Evolutionary conservation across 2,888 invertebrate genomes (phyloP).

Genomic region (Drosophila nigritarsus): DNA sequence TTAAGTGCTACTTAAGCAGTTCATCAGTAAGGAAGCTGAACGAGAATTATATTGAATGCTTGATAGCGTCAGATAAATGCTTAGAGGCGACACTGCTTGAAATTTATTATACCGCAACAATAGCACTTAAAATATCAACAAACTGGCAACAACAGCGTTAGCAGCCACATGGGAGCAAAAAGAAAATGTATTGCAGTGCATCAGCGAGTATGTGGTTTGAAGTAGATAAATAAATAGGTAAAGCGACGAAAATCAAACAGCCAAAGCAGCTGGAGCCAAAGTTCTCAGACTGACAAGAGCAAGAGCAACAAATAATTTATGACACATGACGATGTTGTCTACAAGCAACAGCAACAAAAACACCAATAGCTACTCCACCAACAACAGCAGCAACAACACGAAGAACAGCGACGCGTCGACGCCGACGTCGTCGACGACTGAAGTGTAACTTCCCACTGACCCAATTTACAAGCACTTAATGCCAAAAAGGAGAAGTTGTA

Average conservation of each 20-base stretch:
- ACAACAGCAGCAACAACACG: conserved; percentile 15
- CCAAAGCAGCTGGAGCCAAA: conserved; percentile 42
- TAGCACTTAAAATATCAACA: conserved; percentile 29
- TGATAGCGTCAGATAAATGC: conserved; percentile 17
- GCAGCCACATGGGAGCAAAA: conserved; percentile 16
- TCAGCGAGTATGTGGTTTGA: conserved; percentile 36
- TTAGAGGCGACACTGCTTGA: conserved; percentile 24
- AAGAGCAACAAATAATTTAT: conserved; percentile 71
- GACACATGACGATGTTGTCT: conserved; percentile 68
- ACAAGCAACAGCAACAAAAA: conserved; percentile 29
- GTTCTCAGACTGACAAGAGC: conserved; percentile 62
- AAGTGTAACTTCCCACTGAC: conserved; percentile 83
- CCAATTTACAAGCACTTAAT: conserved; percentile 83
- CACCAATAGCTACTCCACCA: conserved; percentile 34
- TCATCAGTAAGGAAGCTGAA: conserved; percentile 16
- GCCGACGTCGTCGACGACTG: conserved; percentile 52
- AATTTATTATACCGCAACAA: conserved; percentile 29
- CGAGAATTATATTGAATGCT: conserved; percentile 15
- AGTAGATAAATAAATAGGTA: conserved; percentile 62
- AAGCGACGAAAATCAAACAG: conserved; percentile 49
- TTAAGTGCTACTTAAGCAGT: conserved; percentile 8
- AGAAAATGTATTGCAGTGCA: conserved; percentile 37
- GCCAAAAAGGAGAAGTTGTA: conserved; percentile 81
- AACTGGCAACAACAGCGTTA: conserved; percentile 10
- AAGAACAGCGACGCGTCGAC: conserved; percentile 6